Evolutionary conservation across 2,797 vertebrate species (phyloP).

Genomic region (Sternarchorhynchus goeldii): DNA sequence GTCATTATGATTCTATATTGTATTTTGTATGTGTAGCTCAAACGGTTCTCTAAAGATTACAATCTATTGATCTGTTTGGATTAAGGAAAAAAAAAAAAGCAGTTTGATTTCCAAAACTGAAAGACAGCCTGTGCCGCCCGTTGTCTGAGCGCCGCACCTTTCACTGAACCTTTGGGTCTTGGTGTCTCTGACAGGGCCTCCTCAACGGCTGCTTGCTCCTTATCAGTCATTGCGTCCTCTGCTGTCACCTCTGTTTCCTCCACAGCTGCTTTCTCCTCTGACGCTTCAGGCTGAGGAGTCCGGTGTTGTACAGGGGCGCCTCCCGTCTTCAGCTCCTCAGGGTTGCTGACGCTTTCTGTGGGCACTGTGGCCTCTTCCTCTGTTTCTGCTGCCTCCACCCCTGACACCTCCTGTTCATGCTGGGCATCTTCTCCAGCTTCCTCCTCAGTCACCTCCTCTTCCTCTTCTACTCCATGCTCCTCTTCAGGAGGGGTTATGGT

Average conservation of each 20-base stretch:
- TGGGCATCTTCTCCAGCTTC: slow-evolving; percentile 1
- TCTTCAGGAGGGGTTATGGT: slow-evolving; percentile 43
- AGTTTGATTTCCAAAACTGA: too few species aligned
- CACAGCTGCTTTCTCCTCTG: slow-evolving; percentile 15
- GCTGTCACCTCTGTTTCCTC: slow-evolving; percentile 40
- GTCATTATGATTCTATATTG: too few species aligned
- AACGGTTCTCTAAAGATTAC: too few species aligned
- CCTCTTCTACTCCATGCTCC: slow-evolving; percentile 39
- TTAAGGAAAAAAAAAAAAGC: too few species aligned
- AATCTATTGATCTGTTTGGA: too few species aligned
- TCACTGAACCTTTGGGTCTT: slow-evolving; percentile 55
- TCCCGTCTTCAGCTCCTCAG: slow-evolving; percentile 17
- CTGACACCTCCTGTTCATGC: slow-evolving; percentile 10
- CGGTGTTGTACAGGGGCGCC: slow-evolving; percentile 13
- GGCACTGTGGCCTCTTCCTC: slow-evolving; percentile 21
- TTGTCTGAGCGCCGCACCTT: slow-evolving; percentile 27
- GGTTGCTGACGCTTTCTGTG: not conserved
- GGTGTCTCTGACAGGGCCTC: slow-evolving; percentile 33
- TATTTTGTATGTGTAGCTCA: too few species aligned
- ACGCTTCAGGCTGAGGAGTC: slow-evolving; percentile 1
- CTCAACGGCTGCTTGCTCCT: slow-evolving; percentile 4
- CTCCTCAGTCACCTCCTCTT: slow-evolving; percentile 13
- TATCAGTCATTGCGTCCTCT: slow-evolving; percentile 25
- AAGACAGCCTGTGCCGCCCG: too few species aligned
- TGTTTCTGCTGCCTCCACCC: slow-evolving; percentile 1